A percentile compares a stretch with the other conserved stretches of the same genome.
Evolutionary conservation across 1,140 invertebrate species (phyloP).

Genomic region (Penaeus chinensis): DNA sequence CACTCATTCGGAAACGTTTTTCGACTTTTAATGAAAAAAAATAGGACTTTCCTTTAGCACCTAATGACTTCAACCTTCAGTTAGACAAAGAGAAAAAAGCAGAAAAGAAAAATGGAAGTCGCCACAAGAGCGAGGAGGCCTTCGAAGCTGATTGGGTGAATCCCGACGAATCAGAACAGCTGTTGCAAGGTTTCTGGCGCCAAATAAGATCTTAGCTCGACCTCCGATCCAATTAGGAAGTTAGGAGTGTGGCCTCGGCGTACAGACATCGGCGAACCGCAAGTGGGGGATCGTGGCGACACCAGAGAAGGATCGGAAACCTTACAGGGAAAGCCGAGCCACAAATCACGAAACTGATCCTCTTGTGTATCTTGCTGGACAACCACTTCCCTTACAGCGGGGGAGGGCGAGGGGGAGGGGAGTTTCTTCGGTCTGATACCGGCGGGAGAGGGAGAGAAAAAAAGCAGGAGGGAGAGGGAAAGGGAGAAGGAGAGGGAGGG

Average conservation of each 20-base stretch:
- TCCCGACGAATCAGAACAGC: slow-evolving; percentile 27
- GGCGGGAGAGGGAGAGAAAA: background rate
- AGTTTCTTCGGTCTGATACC: background rate
- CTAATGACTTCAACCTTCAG: too few relatives aligned
- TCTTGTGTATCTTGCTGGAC: slow-evolving; percentile 28
- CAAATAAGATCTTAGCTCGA: slow-evolving; percentile 54
- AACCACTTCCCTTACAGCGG: slow-evolving; percentile 22
- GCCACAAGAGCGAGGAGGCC: background rate
- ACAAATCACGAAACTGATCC: slow-evolving; percentile 27
- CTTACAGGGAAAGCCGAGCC: slow-evolving; percentile 9
- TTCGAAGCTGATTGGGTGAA: slow-evolving; percentile 29
- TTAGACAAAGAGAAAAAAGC: background rate
- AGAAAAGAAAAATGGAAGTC: background rate
- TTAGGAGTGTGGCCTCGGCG: slow-evolving; percentile 23
- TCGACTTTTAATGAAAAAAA: too few relatives aligned
- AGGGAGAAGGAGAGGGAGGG: background rate
- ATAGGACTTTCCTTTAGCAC: too few relatives aligned
- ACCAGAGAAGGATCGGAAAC: slow-evolving; percentile 42
- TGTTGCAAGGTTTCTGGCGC: slow-evolving; percentile 52
- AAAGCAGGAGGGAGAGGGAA: background rate
- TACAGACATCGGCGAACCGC: slow-evolving; percentile 45
- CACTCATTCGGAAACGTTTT: too few relatives aligned
- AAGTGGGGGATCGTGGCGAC: slow-evolving; percentile 40
- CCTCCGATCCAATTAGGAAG: slow-evolving; percentile 50
- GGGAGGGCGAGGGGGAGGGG: background rate